Conservation (phyloP, 2,113 vertebrate genomes). For the Tautogolabrus adspersus region DNA sequence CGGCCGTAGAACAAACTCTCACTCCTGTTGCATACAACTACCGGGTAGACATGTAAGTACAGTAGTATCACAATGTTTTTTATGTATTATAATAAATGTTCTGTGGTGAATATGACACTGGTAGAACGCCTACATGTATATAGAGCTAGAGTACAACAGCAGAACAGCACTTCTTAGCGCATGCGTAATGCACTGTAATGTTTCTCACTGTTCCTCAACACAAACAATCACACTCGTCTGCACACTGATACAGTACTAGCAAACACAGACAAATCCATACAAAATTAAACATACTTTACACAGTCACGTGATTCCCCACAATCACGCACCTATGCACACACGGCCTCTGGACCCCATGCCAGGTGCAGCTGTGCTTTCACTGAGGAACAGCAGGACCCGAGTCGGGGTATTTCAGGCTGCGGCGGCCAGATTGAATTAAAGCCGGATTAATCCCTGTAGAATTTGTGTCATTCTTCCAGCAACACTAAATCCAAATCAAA, state of each 20-base stretch:
- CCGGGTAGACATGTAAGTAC: too few species aligned
- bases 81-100: not conserved
- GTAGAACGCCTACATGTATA: too few species aligned
- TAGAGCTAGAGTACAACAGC: not conserved
- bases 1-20: too few species aligned
- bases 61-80: too few species aligned
- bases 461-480: conserved; percentile 79
- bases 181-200: not conserved
- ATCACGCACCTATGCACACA: not conserved
- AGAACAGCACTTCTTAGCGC: not conserved
- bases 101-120: too few species aligned
- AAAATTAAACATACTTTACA: conserved; percentile 21
- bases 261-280: conserved; percentile 21
- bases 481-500: conserved; percentile 82
- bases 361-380: conserved; percentile 69
- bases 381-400: conserved; percentile 68
- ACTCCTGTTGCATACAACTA: too few species aligned
- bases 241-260: conserved; percentile 3
- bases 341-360: conserved; percentile 32
- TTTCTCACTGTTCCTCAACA: conserved; percentile 7
- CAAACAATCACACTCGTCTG: not conserved
- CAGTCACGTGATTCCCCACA: not conserved
- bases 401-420: conserved; percentile 73
- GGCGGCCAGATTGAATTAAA: conserved; percentile 82
- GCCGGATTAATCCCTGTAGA: conserved; percentile 82